phyloP scores from a whole-genome alignment of 2,888 invertebrate species.

The Malacosoma neustria region DNA sequence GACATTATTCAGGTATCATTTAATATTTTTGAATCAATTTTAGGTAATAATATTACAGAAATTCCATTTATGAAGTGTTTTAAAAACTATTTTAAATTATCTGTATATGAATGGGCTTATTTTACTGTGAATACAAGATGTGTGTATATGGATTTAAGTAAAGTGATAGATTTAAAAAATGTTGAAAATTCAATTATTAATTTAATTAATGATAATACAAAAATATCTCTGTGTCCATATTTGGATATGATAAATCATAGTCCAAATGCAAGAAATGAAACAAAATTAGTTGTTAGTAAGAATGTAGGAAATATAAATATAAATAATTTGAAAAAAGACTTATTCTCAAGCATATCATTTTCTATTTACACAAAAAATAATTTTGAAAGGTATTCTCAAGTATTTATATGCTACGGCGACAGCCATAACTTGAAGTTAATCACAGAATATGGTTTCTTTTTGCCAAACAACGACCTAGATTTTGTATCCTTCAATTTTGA shows the following conservation, averaged over 20 bases:
- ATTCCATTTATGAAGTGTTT: conserved; percentile 51
- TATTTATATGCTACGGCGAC: conserved; percentile 92
- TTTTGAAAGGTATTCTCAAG: conserved; percentile 80
- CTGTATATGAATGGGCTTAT: conserved; percentile 85
- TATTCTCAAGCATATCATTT: conserved; percentile 56
- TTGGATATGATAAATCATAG: conserved; percentile 94
- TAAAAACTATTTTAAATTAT: conserved; percentile 32
- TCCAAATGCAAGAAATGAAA: conserved; percentile 73
- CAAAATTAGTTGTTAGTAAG: conserved; percentile 46
- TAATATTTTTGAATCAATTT: conserved; percentile 57
- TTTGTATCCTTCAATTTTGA: conserved; percentile 75
- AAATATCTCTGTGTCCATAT: conserved; percentile 88
- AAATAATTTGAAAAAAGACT: conserved; percentile 32
- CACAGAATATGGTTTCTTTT: conserved; percentile 90
- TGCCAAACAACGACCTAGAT: conserved; percentile 80
- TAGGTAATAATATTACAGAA: conserved; percentile 38
- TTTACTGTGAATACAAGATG: conserved; percentile 90
- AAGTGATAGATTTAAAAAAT: conserved; percentile 54
- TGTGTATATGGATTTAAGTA: conserved; percentile 79
- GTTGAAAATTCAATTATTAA: conserved; percentile 45
- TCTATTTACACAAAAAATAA: conserved; percentile 62
- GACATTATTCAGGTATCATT: conserved; percentile 56
- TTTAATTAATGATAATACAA: conserved; percentile 74
- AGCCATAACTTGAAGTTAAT: conserved; percentile 88
- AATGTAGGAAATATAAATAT: conserved; percentile 39